phyloP scores from a whole-genome alignment of 2,797 vertebrate species.

The Catamblyrhynchus diadema region DNA sequence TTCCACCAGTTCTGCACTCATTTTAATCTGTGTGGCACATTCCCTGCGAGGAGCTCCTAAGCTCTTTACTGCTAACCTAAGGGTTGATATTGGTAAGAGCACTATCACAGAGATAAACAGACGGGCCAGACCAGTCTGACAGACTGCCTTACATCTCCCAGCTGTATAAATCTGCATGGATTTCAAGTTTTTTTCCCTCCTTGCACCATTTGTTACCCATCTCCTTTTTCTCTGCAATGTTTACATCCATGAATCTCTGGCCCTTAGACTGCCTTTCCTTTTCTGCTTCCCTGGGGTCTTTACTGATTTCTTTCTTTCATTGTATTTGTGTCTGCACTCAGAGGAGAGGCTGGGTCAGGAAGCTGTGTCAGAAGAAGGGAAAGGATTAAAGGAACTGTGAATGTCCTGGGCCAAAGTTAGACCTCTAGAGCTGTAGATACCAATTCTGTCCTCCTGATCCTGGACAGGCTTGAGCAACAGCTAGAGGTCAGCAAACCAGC shows the following conservation, averaged over 20 bases:
- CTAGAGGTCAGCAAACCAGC: not conserved
- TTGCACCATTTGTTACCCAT: not conserved
- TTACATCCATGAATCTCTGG: not conserved
- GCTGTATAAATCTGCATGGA: not conserved
- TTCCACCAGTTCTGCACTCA: not conserved
- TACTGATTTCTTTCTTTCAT: not conserved
- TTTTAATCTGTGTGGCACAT: not conserved
- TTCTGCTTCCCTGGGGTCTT: not conserved
- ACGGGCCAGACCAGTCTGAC: not conserved
- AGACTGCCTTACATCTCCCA: not conserved
- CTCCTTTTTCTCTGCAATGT: not conserved
- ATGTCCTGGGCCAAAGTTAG: not conserved
- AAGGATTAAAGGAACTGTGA: not conserved
- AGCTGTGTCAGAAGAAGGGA: not conserved
- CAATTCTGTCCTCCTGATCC: not conserved
- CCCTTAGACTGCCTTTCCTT: not conserved
- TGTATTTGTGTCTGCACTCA: accelerated
- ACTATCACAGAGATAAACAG: not conserved
- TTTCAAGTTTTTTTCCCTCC: not conserved
- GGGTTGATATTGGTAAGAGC: not conserved
- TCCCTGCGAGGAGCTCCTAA: not conserved
- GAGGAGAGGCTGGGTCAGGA: accelerated
- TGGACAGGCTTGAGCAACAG: not conserved
- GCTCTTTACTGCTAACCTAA: not conserved
- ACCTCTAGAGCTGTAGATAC: not conserved